A percentile compares a stretch with the other conserved stretches of the same genome.
Conservation (phyloP, 2,888 invertebrate genomes). For the Allophyes oxyacanthae region DNA sequence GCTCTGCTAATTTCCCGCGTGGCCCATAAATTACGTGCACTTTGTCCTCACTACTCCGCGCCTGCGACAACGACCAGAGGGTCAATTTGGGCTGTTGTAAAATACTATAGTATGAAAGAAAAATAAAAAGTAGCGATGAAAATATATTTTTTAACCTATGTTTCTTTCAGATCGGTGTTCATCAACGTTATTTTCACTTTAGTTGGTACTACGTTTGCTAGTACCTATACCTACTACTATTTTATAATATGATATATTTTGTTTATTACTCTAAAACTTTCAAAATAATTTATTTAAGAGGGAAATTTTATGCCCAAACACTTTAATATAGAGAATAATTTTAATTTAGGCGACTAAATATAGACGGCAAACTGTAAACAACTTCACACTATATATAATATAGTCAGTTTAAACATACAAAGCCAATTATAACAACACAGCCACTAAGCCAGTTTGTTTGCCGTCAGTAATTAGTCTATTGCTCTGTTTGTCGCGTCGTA, state of each 20-base stretch:
- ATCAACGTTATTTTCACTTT: too few relatives aligned
- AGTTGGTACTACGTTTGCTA: too few relatives aligned
- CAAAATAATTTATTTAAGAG: too few relatives aligned
- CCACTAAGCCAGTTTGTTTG: slow-evolving; percentile 24
- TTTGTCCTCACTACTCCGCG: slow-evolving; percentile 60
- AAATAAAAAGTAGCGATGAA: slow-evolving; percentile 11
- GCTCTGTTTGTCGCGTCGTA: slow-evolving; percentile 31
- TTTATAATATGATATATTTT: too few relatives aligned
- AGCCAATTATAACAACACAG: slow-evolving; percentile 14
- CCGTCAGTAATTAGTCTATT: slow-evolving; percentile 38
- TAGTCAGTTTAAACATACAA: slow-evolving; percentile 6
- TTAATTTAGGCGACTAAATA: neutral
- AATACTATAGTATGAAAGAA: slow-evolving; percentile 30
- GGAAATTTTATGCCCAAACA: too few relatives aligned
- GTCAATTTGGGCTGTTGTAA: slow-evolving; percentile 34
- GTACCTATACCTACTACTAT: too few relatives aligned
- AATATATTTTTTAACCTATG: slow-evolving; percentile 3
- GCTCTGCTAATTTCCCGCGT: slow-evolving; percentile 74
- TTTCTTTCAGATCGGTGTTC: too few relatives aligned
- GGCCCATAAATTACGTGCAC: slow-evolving; percentile 74
- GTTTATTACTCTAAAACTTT: too few relatives aligned
- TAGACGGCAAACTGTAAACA: neutral
- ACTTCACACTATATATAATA: neutral
- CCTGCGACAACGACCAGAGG: slow-evolving; percentile 35
- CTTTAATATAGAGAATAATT: too few relatives aligned